Base-by-base conservation (phyloP, 2,888 invertebrate species). In the Rhingia campestris region DNA sequence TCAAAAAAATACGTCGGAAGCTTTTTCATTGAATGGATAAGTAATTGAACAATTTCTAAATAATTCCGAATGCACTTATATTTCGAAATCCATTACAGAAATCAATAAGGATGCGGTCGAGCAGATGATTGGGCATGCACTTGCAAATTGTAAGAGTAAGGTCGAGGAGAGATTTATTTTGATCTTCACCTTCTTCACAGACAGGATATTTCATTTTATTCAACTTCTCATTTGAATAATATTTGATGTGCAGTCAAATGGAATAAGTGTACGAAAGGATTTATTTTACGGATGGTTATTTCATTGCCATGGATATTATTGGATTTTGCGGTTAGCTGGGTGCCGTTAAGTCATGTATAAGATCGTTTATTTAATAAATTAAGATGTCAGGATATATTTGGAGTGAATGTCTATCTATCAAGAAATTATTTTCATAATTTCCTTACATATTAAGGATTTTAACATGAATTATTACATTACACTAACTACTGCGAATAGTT, bases 41-140 rank as follows among this genome's bases (percentile, higher is more conserved):
- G 1, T 1, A 22, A 22, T 22, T 22, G 22, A 22, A 22, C 1
- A 22, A 2, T 22, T 22, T 4, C 9, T n/a, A 51, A 58, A 41
- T 10, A 0, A 45, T 22, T 39, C 22, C 54, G 43, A 69, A 70
- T 76, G 64, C 70, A 72, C 64, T 81, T 76, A 70, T 59, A 66
- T 76, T 64, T 59, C 56, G 41, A 72, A 76, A 72, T 82, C 77
- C 76, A 82, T 77, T 82, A 51, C 32, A 67, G 56, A 67, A 76
- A 81, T 76, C 81, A 76, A 63, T 72, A 39, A 37, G 22, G 41
- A 67, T 63, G 72, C 77, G 61, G 61, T 63, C 77, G 67, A 77
- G 66, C 77, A 58, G 39, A 77, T 82, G 73, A 82, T 82, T 82
- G 77, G 77, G 37, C 77, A 59, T 81, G 76, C 77, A 77, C 49